Percentiles rank a stretch among this genome's conserved stretches.
These are phyloP conservation scores for Tiaroga cobitis DNA, from an alignment of 2,797 vertebrate species.

Conservation along the genomic window DNA sequence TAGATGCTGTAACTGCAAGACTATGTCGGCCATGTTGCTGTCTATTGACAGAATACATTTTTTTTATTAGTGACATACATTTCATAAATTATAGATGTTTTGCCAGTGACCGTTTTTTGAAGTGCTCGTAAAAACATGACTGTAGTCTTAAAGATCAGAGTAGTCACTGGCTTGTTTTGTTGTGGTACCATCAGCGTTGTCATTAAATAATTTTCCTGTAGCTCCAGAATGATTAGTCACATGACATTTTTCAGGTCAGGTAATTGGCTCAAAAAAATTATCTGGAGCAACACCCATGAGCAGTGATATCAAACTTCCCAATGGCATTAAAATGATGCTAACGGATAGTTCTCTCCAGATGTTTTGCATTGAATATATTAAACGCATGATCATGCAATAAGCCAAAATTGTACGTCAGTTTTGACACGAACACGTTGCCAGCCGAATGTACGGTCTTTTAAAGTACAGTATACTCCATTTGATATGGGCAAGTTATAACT, in stretches of 20 bases:
- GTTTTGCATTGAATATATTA: background rate
- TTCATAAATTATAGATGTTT: background rate
- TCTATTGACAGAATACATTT: no score
- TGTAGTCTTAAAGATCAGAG: background rate
- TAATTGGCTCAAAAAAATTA: background rate
- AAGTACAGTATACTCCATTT: background rate
- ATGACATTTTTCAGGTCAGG: background rate
- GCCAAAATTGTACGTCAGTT: background rate
- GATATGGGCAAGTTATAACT: background rate
- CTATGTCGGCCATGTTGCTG: background rate
- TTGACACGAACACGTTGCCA: background rate
- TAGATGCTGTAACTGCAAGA: background rate
- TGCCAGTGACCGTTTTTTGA: background rate
- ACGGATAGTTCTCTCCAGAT: background rate
- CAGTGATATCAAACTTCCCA: background rate
- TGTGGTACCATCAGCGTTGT: background rate
- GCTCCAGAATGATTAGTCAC: background rate
- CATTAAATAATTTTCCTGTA: background rate
- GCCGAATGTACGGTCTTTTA: background rate
- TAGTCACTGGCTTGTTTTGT: background rate
- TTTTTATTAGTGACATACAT: no score
- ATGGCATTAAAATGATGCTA: background rate
- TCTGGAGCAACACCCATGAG: background rate
- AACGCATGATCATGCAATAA: background rate
- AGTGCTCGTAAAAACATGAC: background rate